Evolutionary conservation across 1,140 invertebrate species (phyloP).

Genomic region (Littorina saxatilis): DNA sequence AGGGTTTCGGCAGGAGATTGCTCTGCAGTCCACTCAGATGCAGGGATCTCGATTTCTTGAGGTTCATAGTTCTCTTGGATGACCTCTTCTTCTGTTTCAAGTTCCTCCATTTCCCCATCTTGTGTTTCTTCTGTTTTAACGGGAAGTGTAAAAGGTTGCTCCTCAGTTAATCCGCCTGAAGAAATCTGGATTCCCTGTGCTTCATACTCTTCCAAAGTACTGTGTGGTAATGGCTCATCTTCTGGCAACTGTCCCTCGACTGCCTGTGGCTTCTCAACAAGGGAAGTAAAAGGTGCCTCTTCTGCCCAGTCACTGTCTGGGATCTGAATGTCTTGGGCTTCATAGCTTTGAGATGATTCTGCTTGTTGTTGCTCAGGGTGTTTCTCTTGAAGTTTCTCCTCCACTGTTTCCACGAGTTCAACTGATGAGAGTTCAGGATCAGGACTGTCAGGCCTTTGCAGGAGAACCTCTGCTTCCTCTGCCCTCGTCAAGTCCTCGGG

Average conservation of each 20-base stretch:
- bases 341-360: not conserved
- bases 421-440: too few relatives aligned
- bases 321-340: not conserved
- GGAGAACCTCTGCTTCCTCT: not conserved
- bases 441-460: not conserved
- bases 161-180: too few relatives aligned
- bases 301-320: not conserved
- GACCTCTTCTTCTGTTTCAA: not conserved
- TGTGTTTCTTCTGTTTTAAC: not conserved
- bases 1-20: too few relatives aligned
- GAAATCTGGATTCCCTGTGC: not conserved
- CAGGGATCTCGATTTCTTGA: too few relatives aligned
- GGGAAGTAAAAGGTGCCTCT: not conserved
- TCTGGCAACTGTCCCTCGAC: not conserved
- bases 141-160: not conserved
- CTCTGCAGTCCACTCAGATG: too few relatives aligned
- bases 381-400: too few relatives aligned
- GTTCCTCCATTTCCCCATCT: too few relatives aligned
- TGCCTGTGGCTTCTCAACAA: not conserved
- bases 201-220: not conserved
- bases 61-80: not conserved
- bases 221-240: not conserved
- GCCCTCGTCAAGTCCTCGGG: too few relatives aligned
- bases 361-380: not conserved
- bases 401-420: too few relatives aligned